These are phyloP conservation scores for Dromaius novaehollandiae DNA, from an alignment of 2,113 vertebrate species.

Conservation along the genomic window DNA sequence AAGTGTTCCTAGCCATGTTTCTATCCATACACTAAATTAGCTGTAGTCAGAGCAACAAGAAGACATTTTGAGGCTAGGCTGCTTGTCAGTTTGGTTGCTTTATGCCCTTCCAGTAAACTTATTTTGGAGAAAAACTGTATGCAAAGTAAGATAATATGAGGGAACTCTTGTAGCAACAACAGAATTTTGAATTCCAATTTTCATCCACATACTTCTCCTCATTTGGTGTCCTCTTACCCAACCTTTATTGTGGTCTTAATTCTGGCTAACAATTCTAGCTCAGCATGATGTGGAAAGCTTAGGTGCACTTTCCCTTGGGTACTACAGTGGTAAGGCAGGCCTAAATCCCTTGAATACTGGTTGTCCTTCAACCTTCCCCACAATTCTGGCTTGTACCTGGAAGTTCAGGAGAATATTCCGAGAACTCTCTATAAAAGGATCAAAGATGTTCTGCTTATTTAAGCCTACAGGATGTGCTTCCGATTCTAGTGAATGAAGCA, in stretches of 20 bases:
- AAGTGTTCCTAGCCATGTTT: not conserved
- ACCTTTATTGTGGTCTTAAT: not conserved
- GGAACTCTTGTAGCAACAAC: not conserved
- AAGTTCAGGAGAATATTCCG: not conserved
- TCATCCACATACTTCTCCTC: not conserved
- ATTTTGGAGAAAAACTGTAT: not conserved
- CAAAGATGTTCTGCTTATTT: not conserved
- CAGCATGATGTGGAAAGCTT: not conserved
- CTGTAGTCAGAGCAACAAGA: too few species aligned
- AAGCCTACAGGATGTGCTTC: not conserved
- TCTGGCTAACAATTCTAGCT: not conserved
- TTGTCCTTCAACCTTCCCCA: not conserved
- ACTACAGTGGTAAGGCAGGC: not conserved
- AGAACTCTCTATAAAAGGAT: not conserved
- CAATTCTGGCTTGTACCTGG: not conserved
- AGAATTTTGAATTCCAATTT: not conserved
- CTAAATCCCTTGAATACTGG: not conserved
- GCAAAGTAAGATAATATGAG: not conserved
- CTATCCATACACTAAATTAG: not conserved
- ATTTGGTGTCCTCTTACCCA: not conserved
- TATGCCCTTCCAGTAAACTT: not conserved
- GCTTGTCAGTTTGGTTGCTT: too few species aligned
- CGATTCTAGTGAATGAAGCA: not conserved
- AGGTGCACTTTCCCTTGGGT: not conserved
- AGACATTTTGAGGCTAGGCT: too few species aligned